Percentiles rank a stretch among this genome's conserved stretches.
Evolutionary conservation across 2,888 invertebrate genomes (phyloP).

Genomic region (Thereva nobilitata): DNA sequence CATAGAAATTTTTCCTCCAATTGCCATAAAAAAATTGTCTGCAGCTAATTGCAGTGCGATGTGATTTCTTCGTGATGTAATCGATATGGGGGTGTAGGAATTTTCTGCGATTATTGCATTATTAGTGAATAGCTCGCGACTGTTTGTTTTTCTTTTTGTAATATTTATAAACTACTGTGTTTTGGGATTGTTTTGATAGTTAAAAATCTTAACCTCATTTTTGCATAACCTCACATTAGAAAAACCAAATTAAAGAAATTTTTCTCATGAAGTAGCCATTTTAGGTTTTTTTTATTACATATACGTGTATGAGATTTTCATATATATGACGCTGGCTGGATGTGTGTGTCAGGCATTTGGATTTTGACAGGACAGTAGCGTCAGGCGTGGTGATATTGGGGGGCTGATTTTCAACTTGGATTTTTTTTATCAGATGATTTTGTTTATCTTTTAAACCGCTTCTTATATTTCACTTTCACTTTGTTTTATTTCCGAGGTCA

Average conservation of each 20-base stretch:
- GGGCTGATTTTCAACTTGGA: too few relatives aligned
- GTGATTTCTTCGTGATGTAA: slow-evolving; percentile 36
- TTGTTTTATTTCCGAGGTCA: too few relatives aligned
- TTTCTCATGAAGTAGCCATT: slow-evolving; percentile 28
- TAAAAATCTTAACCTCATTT: slow-evolving; percentile 41
- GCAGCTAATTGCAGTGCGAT: slow-evolving; percentile 19
- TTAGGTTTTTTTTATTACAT: background rate
- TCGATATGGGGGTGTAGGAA: background rate
- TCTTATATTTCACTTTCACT: too few relatives aligned
- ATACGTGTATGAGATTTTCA: background rate
- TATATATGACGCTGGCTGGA: too few relatives aligned
- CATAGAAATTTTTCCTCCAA: background rate
- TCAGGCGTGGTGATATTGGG: too few relatives aligned
- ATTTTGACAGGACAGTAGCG: too few relatives aligned
- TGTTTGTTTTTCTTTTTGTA: background rate
- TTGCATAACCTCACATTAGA: slow-evolving; percentile 40
- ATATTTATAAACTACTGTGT: background rate
- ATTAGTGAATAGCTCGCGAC: too few relatives aligned
- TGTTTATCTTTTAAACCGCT: too few relatives aligned
- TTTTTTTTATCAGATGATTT: too few relatives aligned
- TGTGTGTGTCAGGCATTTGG: too few relatives aligned
- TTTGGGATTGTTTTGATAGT: slow-evolving; percentile 27
- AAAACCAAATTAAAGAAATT: slow-evolving; percentile 10
- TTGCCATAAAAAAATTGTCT: background rate
- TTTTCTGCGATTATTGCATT: background rate